phyloP scores from a whole-genome alignment of 1,140 invertebrate genomes.

The Leptinotarsa texana region DNA sequence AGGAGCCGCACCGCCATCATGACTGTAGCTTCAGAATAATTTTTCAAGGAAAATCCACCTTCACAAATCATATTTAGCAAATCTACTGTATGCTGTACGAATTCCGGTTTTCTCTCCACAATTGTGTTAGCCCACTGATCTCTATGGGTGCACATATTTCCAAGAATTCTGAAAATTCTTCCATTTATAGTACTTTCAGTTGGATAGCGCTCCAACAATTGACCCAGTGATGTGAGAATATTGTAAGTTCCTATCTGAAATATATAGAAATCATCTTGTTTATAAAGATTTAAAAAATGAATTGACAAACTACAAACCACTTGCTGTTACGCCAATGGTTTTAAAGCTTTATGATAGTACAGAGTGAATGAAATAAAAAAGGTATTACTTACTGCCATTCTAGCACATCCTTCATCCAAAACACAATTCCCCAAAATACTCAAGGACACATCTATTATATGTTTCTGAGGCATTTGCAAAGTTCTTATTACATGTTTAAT shows the following conservation, averaged over 20 bases:
- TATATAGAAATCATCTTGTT: slow-evolving; percentile 14
- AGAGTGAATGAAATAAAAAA: slow-evolving; percentile 17
- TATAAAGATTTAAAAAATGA: not conserved
- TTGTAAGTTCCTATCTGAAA: slow-evolving; percentile 43
- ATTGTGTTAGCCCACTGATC: slow-evolving; percentile 43
- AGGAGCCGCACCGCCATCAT: slow-evolving; percentile 42
- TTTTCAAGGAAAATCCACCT: slow-evolving; percentile 24
- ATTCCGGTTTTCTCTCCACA: slow-evolving; percentile 43
- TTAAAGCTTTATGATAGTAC: not conserved
- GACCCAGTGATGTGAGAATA: slow-evolving; percentile 43
- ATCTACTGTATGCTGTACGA: slow-evolving; percentile 44
- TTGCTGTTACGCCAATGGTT: too few relatives aligned
- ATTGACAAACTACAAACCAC: too few relatives aligned
- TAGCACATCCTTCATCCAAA: slow-evolving; percentile 56
- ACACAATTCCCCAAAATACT: slow-evolving; percentile 66
- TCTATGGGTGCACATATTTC: slow-evolving; percentile 50
- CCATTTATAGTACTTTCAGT: slow-evolving; percentile 51
- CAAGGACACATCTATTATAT: slow-evolving; percentile 57
- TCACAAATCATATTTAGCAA: slow-evolving; percentile 39
- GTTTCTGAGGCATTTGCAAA: slow-evolving; percentile 56
- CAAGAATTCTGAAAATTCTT: slow-evolving; percentile 50
- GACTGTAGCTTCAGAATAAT: slow-evolving; percentile 43
- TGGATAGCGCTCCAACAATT: slow-evolving; percentile 45
- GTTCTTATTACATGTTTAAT: slow-evolving; percentile 45
- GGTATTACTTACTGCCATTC: slow-evolving; percentile 42